Base-by-base conservation (phyloP, 2,797 vertebrate species). In the Ficedula albicollis region DNA sequence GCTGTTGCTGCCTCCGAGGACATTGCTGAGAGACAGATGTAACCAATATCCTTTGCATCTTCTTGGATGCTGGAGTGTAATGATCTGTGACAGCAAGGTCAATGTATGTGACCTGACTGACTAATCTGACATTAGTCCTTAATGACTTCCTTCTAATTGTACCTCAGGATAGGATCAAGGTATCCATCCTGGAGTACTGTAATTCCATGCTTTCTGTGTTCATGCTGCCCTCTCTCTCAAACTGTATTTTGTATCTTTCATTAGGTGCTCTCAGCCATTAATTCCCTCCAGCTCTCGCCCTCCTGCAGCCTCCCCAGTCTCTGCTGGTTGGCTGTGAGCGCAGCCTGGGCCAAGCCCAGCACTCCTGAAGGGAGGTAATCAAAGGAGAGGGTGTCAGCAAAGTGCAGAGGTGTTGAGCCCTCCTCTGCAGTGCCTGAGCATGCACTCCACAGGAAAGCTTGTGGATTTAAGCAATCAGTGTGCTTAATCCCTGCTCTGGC, bases 281-380 rank as follows among this genome's bases (percentile, higher is more conserved):
- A 62, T 56, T 66, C 5, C 22, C 15, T 41, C 29, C 22, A 59
- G 19, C 4, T 59, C 27, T 60, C 2, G 0, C 7, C 6, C 32
- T 38, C 6, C 39, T 66, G 23, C 48, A 90, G 48, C 52, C 41
- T 75, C n/a, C 51, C 17, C 0, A 0, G 2, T 30, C 27, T 9
- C 60, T 74, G 43, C 67, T 84, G 74, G 16, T 14, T 66, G 48
- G 30, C n/a, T 1, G 1, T 62, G 62, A 75, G 52, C 0, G 0
- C 34, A 68, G 74, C 15, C 8, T 78, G 49, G 26, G 41, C 41
- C 51, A 48, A 81, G 51, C 9, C 16, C 3, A 8, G 27, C 6
- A 16, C 15, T 26, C 21, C 27, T 72, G 52, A 16, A 52, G 15
- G 44, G 51, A 55, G 7, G 1, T 20, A 5, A 49, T 79, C 52